Evolutionary conservation across 2,113 vertebrate species (phyloP).

Genomic region (Chaetodon trifascialis): DNA sequence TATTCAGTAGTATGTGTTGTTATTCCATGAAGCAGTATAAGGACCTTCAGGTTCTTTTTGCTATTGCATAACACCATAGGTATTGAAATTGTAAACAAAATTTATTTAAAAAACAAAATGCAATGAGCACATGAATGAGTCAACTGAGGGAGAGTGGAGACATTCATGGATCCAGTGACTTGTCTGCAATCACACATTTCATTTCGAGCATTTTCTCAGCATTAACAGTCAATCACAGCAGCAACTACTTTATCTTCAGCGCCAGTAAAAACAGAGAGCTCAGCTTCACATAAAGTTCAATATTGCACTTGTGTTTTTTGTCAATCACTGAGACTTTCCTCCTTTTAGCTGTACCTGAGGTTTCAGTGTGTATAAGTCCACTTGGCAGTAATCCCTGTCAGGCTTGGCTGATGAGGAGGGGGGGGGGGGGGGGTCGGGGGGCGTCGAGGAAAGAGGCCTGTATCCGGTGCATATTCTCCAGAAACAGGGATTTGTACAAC

Average conservation of each 20-base stretch:
- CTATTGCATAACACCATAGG: not conserved
- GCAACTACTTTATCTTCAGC: not conserved
- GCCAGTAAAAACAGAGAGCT: conserved; percentile 16
- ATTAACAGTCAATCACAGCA: conserved; percentile 23
- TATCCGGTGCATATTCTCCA: conserved; percentile 15
- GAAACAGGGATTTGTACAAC: not conserved
- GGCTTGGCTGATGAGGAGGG: conserved; percentile 3
- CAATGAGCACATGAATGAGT: not conserved
- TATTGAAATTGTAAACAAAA: conserved; percentile 20
- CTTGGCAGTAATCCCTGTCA: not conserved
- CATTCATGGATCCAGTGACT: not conserved
- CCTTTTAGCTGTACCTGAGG: not conserved
- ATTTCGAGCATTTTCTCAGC: not conserved
- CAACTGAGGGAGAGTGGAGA: not conserved
- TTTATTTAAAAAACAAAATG: conserved; percentile 3
- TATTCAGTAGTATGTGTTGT: not conserved
- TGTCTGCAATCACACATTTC: conserved; percentile 17
- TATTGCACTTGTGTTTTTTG: conserved; percentile 50
- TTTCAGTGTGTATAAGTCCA: conserved; percentile 42
- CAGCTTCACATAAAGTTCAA: conserved; percentile 13
- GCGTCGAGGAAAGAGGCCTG: not conserved
- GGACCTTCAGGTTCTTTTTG: not conserved
- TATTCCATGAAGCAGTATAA: not conserved
- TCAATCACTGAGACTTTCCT: conserved; percentile 4
- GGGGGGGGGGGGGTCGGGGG: too few relatives aligned